Evolutionary conservation across 1,140 invertebrate species (phyloP).

Genomic region (Lethocerus indicus): DNA sequence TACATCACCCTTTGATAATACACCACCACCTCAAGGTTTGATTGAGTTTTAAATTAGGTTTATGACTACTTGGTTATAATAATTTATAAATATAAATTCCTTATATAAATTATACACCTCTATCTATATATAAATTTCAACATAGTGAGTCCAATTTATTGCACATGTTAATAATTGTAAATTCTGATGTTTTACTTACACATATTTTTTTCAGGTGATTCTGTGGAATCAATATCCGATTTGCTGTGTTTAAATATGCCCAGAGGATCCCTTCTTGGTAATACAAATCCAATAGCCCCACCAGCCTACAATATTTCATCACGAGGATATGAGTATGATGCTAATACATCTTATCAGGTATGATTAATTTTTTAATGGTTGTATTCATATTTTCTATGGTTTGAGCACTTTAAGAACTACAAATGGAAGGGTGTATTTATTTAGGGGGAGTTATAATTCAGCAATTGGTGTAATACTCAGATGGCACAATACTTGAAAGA

Average conservation of each 20-base stretch:
- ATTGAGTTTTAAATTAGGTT: neutral
- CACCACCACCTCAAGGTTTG: conserved; percentile 11
- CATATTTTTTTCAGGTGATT: conserved; percentile 7
- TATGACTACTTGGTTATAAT: neutral
- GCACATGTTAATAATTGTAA: neutral
- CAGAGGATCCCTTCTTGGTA: conserved; percentile 11
- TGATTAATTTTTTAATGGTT: too few species aligned
- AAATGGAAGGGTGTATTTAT: too few species aligned
- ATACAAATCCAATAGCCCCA: conserved; percentile 8
- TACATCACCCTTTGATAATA: conserved; percentile 12
- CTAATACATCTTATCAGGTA: conserved; percentile 7
- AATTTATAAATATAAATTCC: neutral
- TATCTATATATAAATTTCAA: too few species aligned
- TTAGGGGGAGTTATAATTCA: too few species aligned
- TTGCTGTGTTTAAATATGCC: conserved; percentile 12
- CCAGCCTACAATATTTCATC: conserved; percentile 1
- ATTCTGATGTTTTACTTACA: neutral
- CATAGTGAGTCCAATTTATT: too few species aligned
- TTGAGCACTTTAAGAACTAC: too few species aligned
- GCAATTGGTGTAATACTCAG: too few species aligned
- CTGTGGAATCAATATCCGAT: conserved; percentile 7
- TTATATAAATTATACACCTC: too few species aligned
- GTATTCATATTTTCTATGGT: too few species aligned
- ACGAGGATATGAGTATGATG: neutral
- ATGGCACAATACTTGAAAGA: too few species aligned